phyloP scores from a whole-genome alignment of 2,797 vertebrate species.

The Poliocrania exsul region DNA sequence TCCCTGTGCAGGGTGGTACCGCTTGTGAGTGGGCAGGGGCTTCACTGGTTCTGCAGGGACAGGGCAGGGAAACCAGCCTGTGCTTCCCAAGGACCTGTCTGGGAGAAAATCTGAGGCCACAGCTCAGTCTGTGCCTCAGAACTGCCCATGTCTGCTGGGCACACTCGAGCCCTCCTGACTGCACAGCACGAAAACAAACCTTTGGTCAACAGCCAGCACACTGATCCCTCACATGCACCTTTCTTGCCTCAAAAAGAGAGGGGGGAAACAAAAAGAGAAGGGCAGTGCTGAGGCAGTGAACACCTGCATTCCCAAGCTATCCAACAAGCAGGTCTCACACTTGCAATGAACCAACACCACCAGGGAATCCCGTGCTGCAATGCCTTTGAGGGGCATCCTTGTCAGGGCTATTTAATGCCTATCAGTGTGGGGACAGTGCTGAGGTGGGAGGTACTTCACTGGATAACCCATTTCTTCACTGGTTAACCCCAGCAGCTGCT shows the following conservation, averaged over 20 bases:
- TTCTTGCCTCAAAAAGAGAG: not conserved
- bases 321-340: not conserved
- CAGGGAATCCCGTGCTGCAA: not conserved
- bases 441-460: not conserved
- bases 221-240: not conserved
- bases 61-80: not conserved
- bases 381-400: not conserved
- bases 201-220: not conserved
- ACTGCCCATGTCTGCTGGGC: not conserved
- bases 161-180: not conserved
- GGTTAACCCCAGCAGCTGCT: not conserved
- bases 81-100: not conserved
- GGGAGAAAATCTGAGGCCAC: not conserved
- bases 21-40: not conserved
- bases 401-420: not conserved
- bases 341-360: not conserved
- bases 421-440: not conserved
- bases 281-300: not conserved
- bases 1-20: not conserved
- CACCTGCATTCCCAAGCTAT: not conserved
- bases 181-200: not conserved
- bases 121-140: accelerated
- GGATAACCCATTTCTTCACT: not conserved
- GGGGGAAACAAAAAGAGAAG: not conserved
- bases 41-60: not conserved